Base-by-base conservation (phyloP, 2,113 vertebrate genomes). In the Abramis brama region DNA sequence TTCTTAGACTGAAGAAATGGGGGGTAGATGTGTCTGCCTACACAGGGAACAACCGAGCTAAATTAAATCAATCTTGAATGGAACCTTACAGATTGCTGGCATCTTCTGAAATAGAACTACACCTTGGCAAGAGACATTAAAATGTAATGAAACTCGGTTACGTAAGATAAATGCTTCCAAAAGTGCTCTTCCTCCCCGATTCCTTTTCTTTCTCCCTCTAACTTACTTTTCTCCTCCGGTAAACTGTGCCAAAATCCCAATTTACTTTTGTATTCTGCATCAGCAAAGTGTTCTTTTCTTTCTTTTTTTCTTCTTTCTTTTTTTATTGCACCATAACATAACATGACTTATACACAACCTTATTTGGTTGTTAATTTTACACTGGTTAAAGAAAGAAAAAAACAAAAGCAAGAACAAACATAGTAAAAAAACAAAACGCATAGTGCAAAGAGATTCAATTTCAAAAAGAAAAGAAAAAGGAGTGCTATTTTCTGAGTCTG, bases 61-160 rank as follows among this genome's bases (percentile, higher is more conserved):
- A 86, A 90, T 89, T 87, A 86, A 93, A 90, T 88, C 82, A 89
- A 86, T 71, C 85, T 82, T 83, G 84, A 88, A 88, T 70, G 85
- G 75, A 85, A 83, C 82, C 25, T 84, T 88, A 71, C 88, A 90
- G 87, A 74, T 91, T 82, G 83, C 87, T 86, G 84, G 83, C 88
- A 68, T 86, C 71, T 79, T 79, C 82, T 90, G 27, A 86, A 91
- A 91, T 88, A 10, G 66, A 90, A 88, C 87, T 87, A 85, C 83
- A 25, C 27, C 27, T 86, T 86, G 66, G 89, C 86, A 27, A 78
- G 83, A 86, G 25, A 59, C 70, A n/a, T 89, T 90, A 30, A 89
- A 45, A 81, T 84, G 79, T 66, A 66, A 66, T 64, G 39, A 27
- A 64, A 80, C 66, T 86, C 79, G 19, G 21, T 70, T 45, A 21